Evolutionary conservation across 2,797 vertebrate genomes (phyloP), one percentile per base, ranked within the genome.

Genomic region (Columba guinea): DNA sequence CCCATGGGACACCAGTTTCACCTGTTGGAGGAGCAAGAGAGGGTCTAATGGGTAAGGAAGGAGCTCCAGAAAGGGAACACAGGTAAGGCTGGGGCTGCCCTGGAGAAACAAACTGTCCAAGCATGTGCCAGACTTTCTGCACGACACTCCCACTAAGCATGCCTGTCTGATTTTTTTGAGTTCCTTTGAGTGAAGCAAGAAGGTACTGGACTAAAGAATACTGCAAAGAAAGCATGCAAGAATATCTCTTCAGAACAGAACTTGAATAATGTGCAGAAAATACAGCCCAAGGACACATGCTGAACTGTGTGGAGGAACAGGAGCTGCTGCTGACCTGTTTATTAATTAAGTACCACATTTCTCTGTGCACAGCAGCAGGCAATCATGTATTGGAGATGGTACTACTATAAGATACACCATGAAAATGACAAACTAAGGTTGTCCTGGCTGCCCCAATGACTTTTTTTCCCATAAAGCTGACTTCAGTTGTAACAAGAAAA

Each of bases 241-340:
- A 69, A 53, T n/a, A 46, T 73, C 46, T 79, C 51, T 69, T 81
- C 55, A 76, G 92, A 93, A 63, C 5, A 55, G 55, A 87, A 75
- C 67, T 84, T 13, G 4, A 88, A 68, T n/a, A 86, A 71, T 9
- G 35, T 0, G 1, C 63, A 84, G 52, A 84, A 94, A 87, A 84
- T 44, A 64, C 77, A 81, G 85, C 87, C 80, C 89, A 93, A 84
- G 80, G 80, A 90, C 70, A 84, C 27, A 23, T 7, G 64, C 15
- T 60, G 74, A 91, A 81, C 35, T 46, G 56, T 20, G 67, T 94
- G 78, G 39, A 96, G 35, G 52, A 94, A 63, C 39, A 76, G 63
- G 55, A 90, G 87, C 81, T 64, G 70, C 68, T 89, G 89, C 81
- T 84, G 60, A 90, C 83, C 67, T 70, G 59, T 63, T 94, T 49